Conservation (phyloP, 2,113 vertebrate genomes). For the Myanophis thanlyinensis region DNA sequence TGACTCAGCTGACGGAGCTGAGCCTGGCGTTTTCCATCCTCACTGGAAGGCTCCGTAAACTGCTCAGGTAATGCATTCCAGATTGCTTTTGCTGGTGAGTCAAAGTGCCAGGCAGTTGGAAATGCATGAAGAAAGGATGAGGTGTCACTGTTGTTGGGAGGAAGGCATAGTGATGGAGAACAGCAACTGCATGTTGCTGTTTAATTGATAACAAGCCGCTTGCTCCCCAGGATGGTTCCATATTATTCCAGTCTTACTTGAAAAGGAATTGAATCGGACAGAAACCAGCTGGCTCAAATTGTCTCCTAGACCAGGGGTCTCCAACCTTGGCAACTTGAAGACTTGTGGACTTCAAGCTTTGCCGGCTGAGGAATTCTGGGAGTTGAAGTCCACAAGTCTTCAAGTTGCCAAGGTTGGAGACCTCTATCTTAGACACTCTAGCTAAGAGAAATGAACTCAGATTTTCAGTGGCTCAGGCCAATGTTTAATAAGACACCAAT, state of each 20-base stretch:
- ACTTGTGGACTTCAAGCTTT: too few relatives aligned
- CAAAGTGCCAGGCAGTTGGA: background rate
- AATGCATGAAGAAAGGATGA: background rate
- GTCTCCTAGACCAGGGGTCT: too few relatives aligned
- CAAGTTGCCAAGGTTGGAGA: too few relatives aligned
- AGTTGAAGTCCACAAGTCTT: too few relatives aligned
- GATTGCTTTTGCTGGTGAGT: background rate
- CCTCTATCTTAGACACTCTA: too few relatives aligned
- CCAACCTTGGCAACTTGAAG: too few relatives aligned
- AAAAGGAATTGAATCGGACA: background rate
- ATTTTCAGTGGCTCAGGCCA: background rate
- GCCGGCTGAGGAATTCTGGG: too few relatives aligned
- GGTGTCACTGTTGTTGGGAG: background rate
- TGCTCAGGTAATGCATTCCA: slow-evolving; percentile 78
- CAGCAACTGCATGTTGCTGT: background rate
- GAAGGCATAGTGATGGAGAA: background rate
- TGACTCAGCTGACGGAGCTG: slow-evolving; percentile 80
- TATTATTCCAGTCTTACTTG: background rate
- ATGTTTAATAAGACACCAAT: background rate
- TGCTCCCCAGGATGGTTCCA: background rate
- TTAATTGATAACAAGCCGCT: background rate
- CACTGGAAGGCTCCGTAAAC: slow-evolving; percentile 81
- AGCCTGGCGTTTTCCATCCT: slow-evolving; percentile 87
- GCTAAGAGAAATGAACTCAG: background rate
- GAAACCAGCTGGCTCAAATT: background rate